Conservation (phyloP, 2,113 vertebrate species). For the Daphoenositta chrysoptera region DNA sequence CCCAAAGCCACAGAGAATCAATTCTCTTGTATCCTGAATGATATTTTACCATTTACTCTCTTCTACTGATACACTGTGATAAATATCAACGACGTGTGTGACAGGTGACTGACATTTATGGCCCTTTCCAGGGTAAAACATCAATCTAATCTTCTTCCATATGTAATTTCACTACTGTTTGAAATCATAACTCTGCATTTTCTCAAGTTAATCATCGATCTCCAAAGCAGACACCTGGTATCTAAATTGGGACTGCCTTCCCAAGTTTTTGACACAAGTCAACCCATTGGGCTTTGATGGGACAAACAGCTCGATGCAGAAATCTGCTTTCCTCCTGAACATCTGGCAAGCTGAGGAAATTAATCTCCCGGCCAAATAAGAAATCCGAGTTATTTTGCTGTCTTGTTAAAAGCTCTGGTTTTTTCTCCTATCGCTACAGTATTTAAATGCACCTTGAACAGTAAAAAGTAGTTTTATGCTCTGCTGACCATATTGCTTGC, state of each 20-base stretch:
- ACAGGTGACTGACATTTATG: neutral
- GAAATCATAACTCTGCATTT: neutral
- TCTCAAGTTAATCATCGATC: neutral
- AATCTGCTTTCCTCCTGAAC: neutral
- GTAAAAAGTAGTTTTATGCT: constrained; percentile 7
- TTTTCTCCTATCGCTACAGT: neutral
- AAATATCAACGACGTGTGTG: neutral
- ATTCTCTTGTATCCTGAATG: neutral
- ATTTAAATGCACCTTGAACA: neutral
- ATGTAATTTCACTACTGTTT: neutral
- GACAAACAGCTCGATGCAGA: neutral
- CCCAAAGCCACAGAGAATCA: neutral
- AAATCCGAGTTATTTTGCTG: neutral
- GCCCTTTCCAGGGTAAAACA: neutral
- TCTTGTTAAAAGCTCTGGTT: neutral
- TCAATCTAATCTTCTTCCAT: neutral
- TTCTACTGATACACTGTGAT: neutral
- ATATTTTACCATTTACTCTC: neutral
- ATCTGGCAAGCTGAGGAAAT: neutral
- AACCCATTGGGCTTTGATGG: neutral
- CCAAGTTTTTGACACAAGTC: neutral
- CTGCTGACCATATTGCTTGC: neutral
- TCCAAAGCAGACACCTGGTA: neutral
- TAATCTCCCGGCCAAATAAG: neutral
- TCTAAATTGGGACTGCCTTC: neutral